These are phyloP conservation scores for Penaeus monodon DNA, from an alignment of 2,888 invertebrate genomes.

Conservation along the genomic window DNA sequence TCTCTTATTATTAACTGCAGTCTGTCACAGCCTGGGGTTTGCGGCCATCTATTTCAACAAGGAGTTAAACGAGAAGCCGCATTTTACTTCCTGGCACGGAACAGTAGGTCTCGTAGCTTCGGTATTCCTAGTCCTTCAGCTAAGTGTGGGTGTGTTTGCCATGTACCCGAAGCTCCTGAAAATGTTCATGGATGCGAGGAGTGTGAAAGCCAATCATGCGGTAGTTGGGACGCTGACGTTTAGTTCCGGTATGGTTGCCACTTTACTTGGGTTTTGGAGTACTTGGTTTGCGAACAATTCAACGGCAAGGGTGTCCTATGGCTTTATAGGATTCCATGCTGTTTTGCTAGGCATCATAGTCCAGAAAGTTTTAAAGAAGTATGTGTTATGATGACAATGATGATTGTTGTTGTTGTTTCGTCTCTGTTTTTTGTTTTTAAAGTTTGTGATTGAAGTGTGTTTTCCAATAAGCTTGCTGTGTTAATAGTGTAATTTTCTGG, in stretches of 20 bases:
- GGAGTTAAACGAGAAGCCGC: slow-evolving; percentile 38
- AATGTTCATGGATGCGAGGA: slow-evolving; percentile 15
- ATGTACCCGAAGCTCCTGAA: slow-evolving; percentile 34
- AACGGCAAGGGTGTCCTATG: neutral
- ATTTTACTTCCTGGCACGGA: slow-evolving; percentile 55
- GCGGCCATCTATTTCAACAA: slow-evolving; percentile 56
- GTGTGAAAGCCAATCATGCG: slow-evolving; percentile 33
- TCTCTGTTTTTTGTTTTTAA: no score
- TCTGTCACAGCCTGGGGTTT: slow-evolving; percentile 32
- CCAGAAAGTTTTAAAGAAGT: slow-evolving; percentile 17
- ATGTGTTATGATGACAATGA: no score
- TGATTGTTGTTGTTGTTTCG: no score
- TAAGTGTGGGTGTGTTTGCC: slow-evolving; percentile 32
- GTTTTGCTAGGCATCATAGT: neutral
- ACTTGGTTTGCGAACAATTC: slow-evolving; percentile 44
- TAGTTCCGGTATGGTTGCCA: slow-evolving; percentile 5
- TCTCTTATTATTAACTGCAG: slow-evolving; percentile 9
- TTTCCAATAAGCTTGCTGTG: no score
- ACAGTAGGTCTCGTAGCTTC: slow-evolving; percentile 25
- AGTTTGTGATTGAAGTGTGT: no score
- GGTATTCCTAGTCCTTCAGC: slow-evolving; percentile 24
- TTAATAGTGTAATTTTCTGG: no score
- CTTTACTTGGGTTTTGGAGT: slow-evolving; percentile 42
- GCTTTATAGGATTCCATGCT: slow-evolving; percentile 10
- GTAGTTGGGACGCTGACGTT: slow-evolving; percentile 30